Percentiles rank a stretch among this genome's conserved stretches.
Conservation (phyloP, 2,113 vertebrate genomes). For the Crypturellus undulatus region DNA sequence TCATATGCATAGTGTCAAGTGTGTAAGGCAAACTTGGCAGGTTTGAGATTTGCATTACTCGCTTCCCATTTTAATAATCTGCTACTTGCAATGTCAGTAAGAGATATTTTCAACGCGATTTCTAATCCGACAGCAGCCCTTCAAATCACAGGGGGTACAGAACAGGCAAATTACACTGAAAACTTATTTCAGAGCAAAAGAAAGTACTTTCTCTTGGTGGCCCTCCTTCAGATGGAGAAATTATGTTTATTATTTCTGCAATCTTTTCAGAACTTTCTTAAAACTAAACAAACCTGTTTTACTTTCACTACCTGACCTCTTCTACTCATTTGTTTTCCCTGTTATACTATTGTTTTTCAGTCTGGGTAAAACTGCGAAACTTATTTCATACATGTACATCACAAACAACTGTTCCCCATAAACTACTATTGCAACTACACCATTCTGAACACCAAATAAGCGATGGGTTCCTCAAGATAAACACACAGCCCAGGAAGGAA, state of each 20-base stretch:
- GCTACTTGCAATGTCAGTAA: background rate
- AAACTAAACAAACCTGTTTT: background rate
- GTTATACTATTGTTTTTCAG: background rate
- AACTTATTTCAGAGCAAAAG: background rate
- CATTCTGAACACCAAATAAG: background rate
- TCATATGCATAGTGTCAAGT: background rate
- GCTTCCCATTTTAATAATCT: conserved; percentile 43
- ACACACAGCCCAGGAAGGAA: background rate
- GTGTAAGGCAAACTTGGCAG: background rate
- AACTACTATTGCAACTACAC: background rate
- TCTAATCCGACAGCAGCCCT: conserved; percentile 4
- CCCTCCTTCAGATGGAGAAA: background rate
- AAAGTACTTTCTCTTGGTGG: background rate
- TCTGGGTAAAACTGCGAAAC: background rate
- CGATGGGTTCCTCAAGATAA: background rate
- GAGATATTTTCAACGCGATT: conserved; percentile 8
- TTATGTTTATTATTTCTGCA: background rate
- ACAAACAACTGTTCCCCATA: background rate
- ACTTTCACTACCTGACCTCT: background rate
- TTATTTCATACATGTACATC: background rate
- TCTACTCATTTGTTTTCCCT: background rate
- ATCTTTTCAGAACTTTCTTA: background rate
- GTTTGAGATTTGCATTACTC: conserved; percentile 29
- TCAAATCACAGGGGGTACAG: background rate
- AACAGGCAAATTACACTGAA: background rate